Base-by-base conservation (phyloP, 2,113 vertebrate genomes). In the Chauna torquata region DNA sequence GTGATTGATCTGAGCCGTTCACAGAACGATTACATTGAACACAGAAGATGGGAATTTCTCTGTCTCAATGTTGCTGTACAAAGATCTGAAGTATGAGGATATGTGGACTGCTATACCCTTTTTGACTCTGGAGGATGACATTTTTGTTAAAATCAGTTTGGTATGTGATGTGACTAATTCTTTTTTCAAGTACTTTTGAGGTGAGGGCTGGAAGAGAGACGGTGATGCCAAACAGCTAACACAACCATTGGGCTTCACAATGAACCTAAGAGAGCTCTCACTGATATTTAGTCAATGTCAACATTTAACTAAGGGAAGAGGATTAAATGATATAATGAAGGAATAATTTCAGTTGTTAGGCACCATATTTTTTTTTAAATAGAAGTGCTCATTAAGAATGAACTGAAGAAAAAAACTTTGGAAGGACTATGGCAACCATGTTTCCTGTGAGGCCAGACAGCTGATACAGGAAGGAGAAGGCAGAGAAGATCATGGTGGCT, bases 21-120 rank as follows among this genome's bases (percentile, higher is more conserved):
- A 32, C 86, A 98, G 98, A 96, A 98, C 86, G 25, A 98, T 98
- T 91, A 98, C 96, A 70, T 78, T 98, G 40, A 98, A 98, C 92
- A 98, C 96, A 12, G 98, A 98, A 96, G 97, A 98, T 16, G 97
- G 98, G 16, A 98, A 98, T 96, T 98, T 98, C 94, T 99, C 97
- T 3, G 97, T 98, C 90, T 98, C 98, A 3, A 90, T 98, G 98
- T 40, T 98, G 64, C 95, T 98, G 77, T 98, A 97, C 86, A 98
- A 98, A 92, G 98, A 99, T 36, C 74, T 97, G 54, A 96, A 92
- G 54, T 98, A 98, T 89, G 71, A 98, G 82, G 97, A 98, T 86
- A 97, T 95, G 88, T 98, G 96, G 98, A 98, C 95, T 50, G 98
- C 98, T 17, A 97, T 97, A 76, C 96, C 97, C 3, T 98, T 98